Percentiles rank a stretch among this genome's conserved stretches.
Evolutionary conservation across 2,888 invertebrate species (phyloP).

Genomic region (Strigamia transsilvanica): DNA sequence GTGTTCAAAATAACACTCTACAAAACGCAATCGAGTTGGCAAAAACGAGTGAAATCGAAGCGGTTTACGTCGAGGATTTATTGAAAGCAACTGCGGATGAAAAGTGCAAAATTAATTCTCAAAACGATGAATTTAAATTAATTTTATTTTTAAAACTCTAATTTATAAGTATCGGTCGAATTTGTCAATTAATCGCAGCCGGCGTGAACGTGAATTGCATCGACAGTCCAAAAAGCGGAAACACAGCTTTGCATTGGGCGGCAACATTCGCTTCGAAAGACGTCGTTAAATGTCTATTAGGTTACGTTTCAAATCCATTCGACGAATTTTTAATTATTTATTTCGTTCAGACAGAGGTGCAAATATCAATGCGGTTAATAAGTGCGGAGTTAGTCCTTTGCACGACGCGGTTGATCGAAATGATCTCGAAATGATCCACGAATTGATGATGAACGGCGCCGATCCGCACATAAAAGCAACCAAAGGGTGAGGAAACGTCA

Average conservation of each 20-base stretch:
- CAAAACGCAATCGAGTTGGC: constrained; percentile 69
- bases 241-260: constrained; percentile 74
- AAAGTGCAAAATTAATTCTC: constrained; percentile 66
- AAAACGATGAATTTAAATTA: background rate
- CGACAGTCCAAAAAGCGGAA: constrained; percentile 70
- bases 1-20: constrained; percentile 69
- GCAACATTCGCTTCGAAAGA: constrained; percentile 71
- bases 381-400: constrained; percentile 70
- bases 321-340: background rate
- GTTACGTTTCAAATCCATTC: constrained; percentile 60
- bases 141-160: no score
- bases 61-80: constrained; percentile 71
- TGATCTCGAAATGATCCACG: constrained; percentile 68
- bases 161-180: constrained; percentile 69
- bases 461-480: constrained; percentile 68
- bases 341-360: constrained; percentile 68
- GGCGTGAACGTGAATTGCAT: constrained; percentile 71
- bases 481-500: constrained; percentile 64
- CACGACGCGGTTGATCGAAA: constrained; percentile 72
- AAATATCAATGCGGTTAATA: constrained; percentile 69
- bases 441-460: constrained; percentile 69
- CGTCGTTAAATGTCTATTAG: constrained; percentile 69
- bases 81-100: constrained; percentile 71
- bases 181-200: constrained; percentile 69
- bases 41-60: constrained; percentile 66